Evolutionary conservation across 2,797 vertebrate genomes (phyloP).

Genomic region (Oreochromis mossambicus): DNA sequence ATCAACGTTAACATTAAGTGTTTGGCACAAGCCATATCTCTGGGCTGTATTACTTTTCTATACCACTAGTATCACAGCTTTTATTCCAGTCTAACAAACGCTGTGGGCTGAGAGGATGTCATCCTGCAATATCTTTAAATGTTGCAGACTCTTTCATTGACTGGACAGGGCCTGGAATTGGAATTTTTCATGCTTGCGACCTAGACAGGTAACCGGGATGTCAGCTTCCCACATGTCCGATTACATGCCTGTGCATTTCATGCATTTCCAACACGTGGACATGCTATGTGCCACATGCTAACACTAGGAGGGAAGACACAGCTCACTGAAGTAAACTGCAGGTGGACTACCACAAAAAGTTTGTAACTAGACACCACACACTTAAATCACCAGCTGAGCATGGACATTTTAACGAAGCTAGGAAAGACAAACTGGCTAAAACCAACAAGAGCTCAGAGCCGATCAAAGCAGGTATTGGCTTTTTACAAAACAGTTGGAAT

Average conservation of each 20-base stretch:
- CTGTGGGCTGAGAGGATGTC: background rate
- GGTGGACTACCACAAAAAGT: background rate
- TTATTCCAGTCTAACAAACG: background rate
- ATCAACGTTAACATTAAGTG: background rate
- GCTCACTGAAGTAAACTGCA: background rate
- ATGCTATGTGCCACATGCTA: background rate
- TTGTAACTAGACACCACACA: background rate
- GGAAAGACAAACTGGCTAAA: background rate
- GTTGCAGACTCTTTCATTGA: background rate
- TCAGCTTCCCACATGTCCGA: background rate
- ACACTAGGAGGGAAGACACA: background rate
- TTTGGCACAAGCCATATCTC: background rate
- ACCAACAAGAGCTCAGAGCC: background rate
- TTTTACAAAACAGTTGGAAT: background rate
- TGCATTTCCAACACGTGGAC: background rate
- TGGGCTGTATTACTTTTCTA: background rate
- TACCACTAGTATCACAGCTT: background rate
- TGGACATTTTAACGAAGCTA: background rate
- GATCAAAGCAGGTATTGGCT: fast-evolving
- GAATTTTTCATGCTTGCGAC: fast-evolving
- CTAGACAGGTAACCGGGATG: background rate
- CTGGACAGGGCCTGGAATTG: background rate
- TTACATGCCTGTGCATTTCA: background rate
- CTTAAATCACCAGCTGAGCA: background rate
- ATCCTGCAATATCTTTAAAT: background rate